Evolutionary conservation across 2,888 invertebrate species (phyloP).

Genomic region (Petrolisthes cinctipes): DNA sequence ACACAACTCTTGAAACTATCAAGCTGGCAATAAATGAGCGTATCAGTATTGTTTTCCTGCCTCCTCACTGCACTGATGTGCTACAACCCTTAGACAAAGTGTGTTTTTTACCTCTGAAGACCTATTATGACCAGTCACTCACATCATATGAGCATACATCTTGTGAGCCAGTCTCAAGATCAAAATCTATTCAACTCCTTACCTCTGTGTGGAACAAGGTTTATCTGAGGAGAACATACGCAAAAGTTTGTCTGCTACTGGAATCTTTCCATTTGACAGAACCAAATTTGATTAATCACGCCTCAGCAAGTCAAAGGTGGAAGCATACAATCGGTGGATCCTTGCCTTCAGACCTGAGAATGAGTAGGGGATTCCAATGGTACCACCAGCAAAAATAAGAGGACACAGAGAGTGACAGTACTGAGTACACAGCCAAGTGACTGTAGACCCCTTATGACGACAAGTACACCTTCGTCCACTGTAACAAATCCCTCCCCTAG

Average conservation of each 20-base stretch:
- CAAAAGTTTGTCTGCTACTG: constrained; percentile 17
- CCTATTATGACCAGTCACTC: constrained; percentile 29
- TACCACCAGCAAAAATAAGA: constrained; percentile 21
- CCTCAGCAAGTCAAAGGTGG: constrained; percentile 23
- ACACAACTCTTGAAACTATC: constrained; percentile 15
- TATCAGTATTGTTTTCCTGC: constrained; percentile 22
- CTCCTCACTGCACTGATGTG: constrained; percentile 31
- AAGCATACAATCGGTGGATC: constrained; percentile 25
- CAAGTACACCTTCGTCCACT: constrained; percentile 17
- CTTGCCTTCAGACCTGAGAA: constrained; percentile 12
- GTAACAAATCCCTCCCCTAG: constrained; percentile 5
- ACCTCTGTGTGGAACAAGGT: constrained; percentile 24
- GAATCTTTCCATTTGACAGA: constrained; percentile 9
- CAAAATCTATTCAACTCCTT: constrained; percentile 17
- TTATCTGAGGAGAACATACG: neutral
- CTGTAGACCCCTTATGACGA: neutral
- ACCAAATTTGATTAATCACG: neutral
- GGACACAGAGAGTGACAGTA: neutral
- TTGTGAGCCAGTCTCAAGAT: constrained; percentile 21
- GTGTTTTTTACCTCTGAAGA: constrained; percentile 20
- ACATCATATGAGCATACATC: constrained; percentile 36
- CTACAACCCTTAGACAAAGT: constrained; percentile 18
- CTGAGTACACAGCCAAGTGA: neutral
- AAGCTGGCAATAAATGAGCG: constrained; percentile 1
- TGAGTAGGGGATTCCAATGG: constrained; percentile 7